Base-by-base conservation (phyloP, 2,797 vertebrate species). In the Platalea minor region DNA sequence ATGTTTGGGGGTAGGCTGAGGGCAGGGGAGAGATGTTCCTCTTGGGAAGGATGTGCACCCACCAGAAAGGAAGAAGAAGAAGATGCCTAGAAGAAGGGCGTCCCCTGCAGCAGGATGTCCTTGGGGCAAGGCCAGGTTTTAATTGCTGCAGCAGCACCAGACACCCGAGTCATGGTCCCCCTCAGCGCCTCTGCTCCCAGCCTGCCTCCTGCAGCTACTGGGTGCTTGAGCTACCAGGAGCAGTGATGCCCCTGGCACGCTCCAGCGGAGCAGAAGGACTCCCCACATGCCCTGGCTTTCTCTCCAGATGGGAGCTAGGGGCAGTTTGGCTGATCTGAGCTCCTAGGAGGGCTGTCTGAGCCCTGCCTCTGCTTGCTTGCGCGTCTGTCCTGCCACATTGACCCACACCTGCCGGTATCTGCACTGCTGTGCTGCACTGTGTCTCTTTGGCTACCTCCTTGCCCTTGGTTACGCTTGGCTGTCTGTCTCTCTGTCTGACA, bases 71-170 rank as follows among this genome's bases (percentile, higher is more conserved):
- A 37, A 37, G 37, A 37, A 37, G 37, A 37, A 37, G 37, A 37
- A 37, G 37, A 37, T 37, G 37, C 15, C n/a, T 53, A 13, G 67
- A 46, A 48, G 78, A 48, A 89, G 64, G 15, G 11, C 16, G 1
- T 50, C 57, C 46, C 35, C 69, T 94, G 90, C 88, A 88, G 85
- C 60, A 88, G 48, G 16, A 43, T 77, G 85, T 85, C 93, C 94
- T 93, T 96, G 93, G 77, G 35, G 35, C 85, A 77, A 89, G 93
- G 85, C 91, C 88, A 61, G 88, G 39, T 50, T 95, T 96, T 74
- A 78, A 90, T 80, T 75, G 76, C 91, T 94, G 95, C 95, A 88
- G 95, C 91, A 95, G 79, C 82, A 72, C 41, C 79, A 75, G 65
- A 68, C 37, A 81, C 88, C 45, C 2, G 3, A 91, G 85, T 91